These are phyloP conservation scores for Mus caroli DNA, from an alignment of 2,797 vertebrate species.

Conservation along the genomic window DNA sequence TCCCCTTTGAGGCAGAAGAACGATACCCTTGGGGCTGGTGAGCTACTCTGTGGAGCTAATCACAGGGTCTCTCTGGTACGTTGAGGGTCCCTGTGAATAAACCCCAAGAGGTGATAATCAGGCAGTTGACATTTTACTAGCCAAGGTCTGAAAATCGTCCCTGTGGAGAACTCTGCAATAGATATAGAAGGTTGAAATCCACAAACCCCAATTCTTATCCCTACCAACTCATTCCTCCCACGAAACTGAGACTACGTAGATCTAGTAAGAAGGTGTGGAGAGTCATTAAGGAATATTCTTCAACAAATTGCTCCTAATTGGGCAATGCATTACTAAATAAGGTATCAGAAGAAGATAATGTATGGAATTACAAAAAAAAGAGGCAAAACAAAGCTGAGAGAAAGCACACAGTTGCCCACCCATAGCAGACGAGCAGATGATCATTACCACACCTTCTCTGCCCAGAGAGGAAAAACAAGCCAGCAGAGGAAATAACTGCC, in stretches of 20 bases:
- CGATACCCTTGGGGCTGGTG: too few species aligned
- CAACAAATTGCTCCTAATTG: constrained; percentile 46
- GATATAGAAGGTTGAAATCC: constrained; percentile 22
- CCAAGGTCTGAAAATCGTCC: background rate
- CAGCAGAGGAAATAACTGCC: background rate
- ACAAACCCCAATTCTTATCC: background rate
- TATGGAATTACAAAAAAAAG: constrained; percentile 10
- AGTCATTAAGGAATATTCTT: constrained; percentile 54
- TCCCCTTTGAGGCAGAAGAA: background rate
- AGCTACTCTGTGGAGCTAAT: background rate
- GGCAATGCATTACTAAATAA: constrained; percentile 29
- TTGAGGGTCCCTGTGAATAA: background rate
- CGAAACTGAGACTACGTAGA: constrained; percentile 53
- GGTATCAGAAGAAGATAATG: constrained; percentile 25
- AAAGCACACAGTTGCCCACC: constrained; percentile 40
- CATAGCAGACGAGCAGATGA: constrained; percentile 1
- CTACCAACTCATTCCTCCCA: background rate
- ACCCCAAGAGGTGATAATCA: background rate
- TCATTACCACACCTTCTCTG: background rate
- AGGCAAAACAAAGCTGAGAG: background rate
- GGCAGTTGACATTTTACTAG: background rate
- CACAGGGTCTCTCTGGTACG: background rate
- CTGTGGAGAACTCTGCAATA: constrained; percentile 37
- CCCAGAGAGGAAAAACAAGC: constrained; percentile 19
- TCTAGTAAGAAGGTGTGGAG: background rate